Conservation (phyloP, 2,797 vertebrate genomes). For the Catamblyrhynchus diadema region DNA sequence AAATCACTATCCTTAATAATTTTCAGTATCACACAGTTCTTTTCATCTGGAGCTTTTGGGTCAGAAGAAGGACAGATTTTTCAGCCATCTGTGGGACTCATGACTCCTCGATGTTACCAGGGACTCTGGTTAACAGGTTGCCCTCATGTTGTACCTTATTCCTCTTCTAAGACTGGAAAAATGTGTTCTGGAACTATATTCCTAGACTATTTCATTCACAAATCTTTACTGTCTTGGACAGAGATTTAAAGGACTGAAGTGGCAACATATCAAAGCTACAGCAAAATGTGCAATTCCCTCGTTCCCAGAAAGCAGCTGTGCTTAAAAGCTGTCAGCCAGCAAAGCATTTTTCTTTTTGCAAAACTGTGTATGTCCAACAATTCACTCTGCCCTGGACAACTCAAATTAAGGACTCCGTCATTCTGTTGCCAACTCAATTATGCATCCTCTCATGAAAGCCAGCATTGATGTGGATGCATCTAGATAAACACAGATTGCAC, state of each 20-base stretch:
- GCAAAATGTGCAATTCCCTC: background rate
- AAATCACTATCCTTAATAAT: background rate
- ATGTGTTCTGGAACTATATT: background rate
- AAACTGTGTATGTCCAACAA: background rate
- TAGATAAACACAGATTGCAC: background rate
- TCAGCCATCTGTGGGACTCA: background rate
- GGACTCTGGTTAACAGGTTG: background rate
- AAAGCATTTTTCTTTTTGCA: background rate
- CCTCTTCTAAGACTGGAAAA: background rate
- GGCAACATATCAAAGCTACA: background rate
- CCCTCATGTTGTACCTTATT: background rate
- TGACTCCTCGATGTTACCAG: background rate
- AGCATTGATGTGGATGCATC: background rate
- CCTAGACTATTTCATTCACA: background rate
- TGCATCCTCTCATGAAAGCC: background rate
- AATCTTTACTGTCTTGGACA: background rate
- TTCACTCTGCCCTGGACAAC: background rate
- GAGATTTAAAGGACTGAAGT: slow-evolving; percentile 8
- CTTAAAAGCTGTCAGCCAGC: slow-evolving; percentile 25
- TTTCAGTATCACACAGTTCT: background rate
- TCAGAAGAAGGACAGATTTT: background rate
- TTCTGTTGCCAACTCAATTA: background rate
- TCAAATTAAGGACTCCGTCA: background rate
- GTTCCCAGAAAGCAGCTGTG: background rate
- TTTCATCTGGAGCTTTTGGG: background rate